A percentile compares a stretch with the other conserved stretches of the same genome.
Conservation (phyloP, 2,888 invertebrate species). For the Drosophila testacea region DNA sequence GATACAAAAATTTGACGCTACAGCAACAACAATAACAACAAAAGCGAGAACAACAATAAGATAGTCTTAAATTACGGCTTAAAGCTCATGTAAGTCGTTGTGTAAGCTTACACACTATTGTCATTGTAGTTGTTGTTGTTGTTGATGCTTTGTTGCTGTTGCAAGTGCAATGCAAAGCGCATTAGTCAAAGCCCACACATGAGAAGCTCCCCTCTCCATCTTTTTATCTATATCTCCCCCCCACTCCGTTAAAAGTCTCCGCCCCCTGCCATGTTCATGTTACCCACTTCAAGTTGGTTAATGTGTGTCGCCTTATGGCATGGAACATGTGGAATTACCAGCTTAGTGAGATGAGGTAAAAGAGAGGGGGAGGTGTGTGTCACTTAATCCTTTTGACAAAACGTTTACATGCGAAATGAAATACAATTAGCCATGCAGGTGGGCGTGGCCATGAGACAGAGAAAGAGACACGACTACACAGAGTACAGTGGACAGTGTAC, state of each 20-base stretch:
- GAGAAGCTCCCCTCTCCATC: constrained; percentile 17
- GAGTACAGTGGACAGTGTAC: not conserved
- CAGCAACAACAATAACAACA: constrained; percentile 25
- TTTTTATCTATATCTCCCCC: not conserved
- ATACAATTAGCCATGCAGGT: constrained; percentile 67
- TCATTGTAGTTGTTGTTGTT: constrained; percentile 29
- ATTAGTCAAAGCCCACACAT: constrained; percentile 66
- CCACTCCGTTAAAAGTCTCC: not conserved
- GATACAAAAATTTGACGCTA: constrained; percentile 32
- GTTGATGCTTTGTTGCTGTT: constrained; percentile 51
- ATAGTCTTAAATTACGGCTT: constrained; percentile 73
- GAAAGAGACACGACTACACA: constrained; percentile 1
- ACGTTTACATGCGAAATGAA: constrained; percentile 71
- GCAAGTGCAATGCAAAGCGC: constrained; percentile 76
- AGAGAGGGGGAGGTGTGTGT: constrained; percentile 30
- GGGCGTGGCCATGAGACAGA: constrained; percentile 45
- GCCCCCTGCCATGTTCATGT: constrained; percentile 23
- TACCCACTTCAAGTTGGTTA: constrained; percentile 74
- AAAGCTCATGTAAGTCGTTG: constrained; percentile 73
- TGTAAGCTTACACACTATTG: constrained; percentile 67
- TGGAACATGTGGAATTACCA: constrained; percentile 71
- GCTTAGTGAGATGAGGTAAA: constrained; percentile 14
- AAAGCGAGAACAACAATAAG: constrained; percentile 21
- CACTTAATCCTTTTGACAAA: constrained; percentile 79
- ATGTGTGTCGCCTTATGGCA: constrained; percentile 75